phyloP scores from a whole-genome alignment of 2,888 invertebrate species.

The Cephus runcator region DNA sequence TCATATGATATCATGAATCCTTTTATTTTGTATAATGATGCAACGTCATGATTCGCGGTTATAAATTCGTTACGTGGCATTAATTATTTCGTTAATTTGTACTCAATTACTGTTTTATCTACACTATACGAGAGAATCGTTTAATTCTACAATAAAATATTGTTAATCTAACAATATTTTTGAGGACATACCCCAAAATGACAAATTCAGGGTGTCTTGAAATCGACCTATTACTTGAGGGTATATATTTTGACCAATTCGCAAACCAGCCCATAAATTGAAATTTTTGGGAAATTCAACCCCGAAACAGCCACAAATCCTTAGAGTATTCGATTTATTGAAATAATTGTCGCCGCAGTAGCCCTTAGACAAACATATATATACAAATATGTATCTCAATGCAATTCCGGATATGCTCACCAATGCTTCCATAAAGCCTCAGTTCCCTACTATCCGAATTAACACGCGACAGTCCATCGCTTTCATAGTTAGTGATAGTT shows the following conservation, averaged over 20 bases:
- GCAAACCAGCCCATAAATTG: too few relatives aligned
- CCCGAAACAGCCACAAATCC: too few relatives aligned
- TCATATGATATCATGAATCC: background rate
- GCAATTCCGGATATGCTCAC: background rate
- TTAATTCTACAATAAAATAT: too few relatives aligned
- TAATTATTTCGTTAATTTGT: background rate
- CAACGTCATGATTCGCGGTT: background rate
- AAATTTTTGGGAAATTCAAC: too few relatives aligned
- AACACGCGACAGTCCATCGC: background rate
- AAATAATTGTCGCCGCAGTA: too few relatives aligned
- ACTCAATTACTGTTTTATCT: background rate
- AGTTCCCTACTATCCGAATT: background rate
- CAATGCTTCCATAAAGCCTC: background rate
- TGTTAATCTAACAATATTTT: too few relatives aligned
- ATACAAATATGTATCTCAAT: background rate
- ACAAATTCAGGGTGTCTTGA: too few relatives aligned
- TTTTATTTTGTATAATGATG: background rate
- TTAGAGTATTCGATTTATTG: too few relatives aligned
- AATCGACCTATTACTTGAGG: too few relatives aligned
- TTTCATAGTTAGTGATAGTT: background rate
- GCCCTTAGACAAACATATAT: background rate
- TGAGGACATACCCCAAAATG: too few relatives aligned
- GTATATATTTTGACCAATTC: too few relatives aligned
- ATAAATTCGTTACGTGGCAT: background rate
- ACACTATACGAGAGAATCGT: background rate